Conservation (phyloP, 2,888 invertebrate species). For the Rhorus exstirpatorius region DNA sequence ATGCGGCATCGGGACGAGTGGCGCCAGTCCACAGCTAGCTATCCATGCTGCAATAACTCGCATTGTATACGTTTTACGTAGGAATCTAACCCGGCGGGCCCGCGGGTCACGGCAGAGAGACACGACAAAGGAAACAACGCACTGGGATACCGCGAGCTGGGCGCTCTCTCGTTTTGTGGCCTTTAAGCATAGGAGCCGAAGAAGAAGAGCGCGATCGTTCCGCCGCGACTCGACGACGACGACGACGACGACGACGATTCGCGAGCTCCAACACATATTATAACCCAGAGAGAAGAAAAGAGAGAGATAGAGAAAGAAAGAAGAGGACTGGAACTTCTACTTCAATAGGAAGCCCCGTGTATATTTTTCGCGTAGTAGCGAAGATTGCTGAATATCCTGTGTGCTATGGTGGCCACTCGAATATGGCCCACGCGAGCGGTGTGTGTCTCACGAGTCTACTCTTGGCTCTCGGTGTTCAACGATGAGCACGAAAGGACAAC, state of each 20-base stretch:
- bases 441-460: constrained; percentile 58
- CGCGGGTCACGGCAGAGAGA: constrained; percentile 82
- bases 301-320: constrained; percentile 9
- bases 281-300: constrained; percentile 37
- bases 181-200: constrained; percentile 5
- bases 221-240: constrained; percentile 56
- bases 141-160: constrained; percentile 69
- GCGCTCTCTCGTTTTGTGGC: constrained; percentile 40
- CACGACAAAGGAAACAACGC: constrained; percentile 76
- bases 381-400: constrained; percentile 56
- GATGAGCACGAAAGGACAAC: constrained; percentile 67
- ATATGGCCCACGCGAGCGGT: constrained; percentile 39
- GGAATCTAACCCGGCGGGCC: constrained; percentile 85
- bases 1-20: constrained; percentile 83
- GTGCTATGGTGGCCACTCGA: constrained; percentile 18
- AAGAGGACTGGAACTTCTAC: constrained; percentile 32
- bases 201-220: constrained; percentile 34
- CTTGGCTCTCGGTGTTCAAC: constrained; percentile 36
- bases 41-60: constrained; percentile 84
- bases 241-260: constrained; percentile 59
- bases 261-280: constrained; percentile 62
- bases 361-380: constrained; percentile 49
- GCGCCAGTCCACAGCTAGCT: constrained; percentile 79
- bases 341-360: constrained; percentile 40
- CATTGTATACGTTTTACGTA: constrained; percentile 84